These are phyloP conservation scores for Cephalopachus bancanus DNA, from an alignment of 2,797 vertebrate genomes.

Conservation along the genomic window DNA sequence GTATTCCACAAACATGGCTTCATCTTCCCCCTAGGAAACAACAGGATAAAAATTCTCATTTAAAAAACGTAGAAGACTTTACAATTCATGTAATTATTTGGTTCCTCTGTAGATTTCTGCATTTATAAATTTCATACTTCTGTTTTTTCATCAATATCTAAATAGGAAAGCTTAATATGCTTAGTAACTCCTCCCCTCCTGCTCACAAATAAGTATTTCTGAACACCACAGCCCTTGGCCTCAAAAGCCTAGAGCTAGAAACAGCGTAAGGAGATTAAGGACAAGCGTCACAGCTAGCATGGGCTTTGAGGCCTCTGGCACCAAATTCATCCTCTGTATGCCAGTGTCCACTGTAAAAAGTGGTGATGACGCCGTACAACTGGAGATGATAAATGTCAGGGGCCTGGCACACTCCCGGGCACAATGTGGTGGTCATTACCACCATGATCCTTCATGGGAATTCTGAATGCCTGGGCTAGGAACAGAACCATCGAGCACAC, in stretches of 20 bases:
- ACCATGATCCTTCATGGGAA: not conserved
- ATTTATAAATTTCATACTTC: not conserved
- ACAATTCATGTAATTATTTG: not conserved
- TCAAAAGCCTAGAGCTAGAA: not conserved
- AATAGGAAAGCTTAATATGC: not conserved
- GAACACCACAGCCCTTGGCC: not conserved
- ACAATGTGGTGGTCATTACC: not conserved
- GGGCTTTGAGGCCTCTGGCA: not conserved
- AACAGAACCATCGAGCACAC: not conserved
- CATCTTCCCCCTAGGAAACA: slow-evolving; percentile 96
- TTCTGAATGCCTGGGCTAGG: not conserved
- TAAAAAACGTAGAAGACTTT: slow-evolving; percentile 39
- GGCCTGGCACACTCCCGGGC: not conserved
- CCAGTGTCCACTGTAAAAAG: not conserved
- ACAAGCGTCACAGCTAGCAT: not conserved
- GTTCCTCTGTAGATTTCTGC: not conserved
- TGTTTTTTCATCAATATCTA: slow-evolving; percentile 24
- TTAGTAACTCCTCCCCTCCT: not conserved
- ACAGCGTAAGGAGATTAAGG: not conserved
- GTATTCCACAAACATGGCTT: slow-evolving; percentile 99
- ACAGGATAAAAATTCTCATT: slow-evolving; percentile 47
- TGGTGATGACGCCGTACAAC: not conserved
- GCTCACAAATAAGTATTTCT: slow-evolving; percentile 13
- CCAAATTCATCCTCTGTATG: not conserved
- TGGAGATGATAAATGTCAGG: not conserved